Evolutionary conservation across 2,888 invertebrate genomes (phyloP).

Genomic region (Priocnemis perturbator): DNA sequence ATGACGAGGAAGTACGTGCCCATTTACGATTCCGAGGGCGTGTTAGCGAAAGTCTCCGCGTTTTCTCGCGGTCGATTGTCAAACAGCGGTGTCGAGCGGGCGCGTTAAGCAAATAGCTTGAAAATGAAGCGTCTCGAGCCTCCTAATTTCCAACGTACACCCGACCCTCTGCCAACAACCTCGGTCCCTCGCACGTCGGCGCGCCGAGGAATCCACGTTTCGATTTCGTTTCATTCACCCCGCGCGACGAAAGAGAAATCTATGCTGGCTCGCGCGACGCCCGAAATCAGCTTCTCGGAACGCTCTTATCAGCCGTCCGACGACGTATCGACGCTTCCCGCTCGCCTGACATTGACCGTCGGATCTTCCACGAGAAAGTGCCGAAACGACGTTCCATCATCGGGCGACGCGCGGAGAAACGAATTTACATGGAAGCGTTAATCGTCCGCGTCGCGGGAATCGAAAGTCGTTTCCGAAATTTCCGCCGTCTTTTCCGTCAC

Average conservation of each 20-base stretch:
- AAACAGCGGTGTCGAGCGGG: constrained; percentile 47
- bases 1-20: constrained; percentile 3
- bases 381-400: no score
- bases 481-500: no score
- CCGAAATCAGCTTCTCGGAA: no score
- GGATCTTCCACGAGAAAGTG: no score
- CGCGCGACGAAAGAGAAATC: no score
- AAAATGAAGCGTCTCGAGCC: background rate
- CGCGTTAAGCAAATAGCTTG: constrained; percentile 27
- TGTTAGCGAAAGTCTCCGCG: constrained; percentile 57
- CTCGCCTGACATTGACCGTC: no score
- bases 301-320: no score
- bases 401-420: no score
- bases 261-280: background rate
- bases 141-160: constrained; percentile 1
- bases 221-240: background rate
- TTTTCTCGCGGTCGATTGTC: constrained; percentile 54
- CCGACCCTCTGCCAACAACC: background rate
- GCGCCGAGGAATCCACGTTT: background rate
- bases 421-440: no score
- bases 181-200: background rate
- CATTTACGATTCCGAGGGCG: constrained; percentile 51
- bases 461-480: no score
- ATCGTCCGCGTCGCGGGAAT: no score
- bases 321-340: no score